Evolutionary conservation across 2,797 vertebrate species (phyloP).

Genomic region (Nannoperca australis): DNA sequence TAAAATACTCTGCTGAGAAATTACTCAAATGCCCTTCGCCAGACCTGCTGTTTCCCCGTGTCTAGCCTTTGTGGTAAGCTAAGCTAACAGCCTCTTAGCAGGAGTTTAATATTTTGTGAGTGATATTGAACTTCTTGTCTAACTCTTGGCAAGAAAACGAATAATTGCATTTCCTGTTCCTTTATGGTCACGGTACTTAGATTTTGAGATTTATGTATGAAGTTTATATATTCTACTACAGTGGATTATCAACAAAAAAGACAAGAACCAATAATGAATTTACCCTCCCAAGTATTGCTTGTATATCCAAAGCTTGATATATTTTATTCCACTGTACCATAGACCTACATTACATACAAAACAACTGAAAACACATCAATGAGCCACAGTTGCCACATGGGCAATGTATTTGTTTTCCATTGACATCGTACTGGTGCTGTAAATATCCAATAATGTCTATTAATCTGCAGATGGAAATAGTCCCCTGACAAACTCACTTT

Average conservation of each 20-base stretch:
- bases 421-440: not conserved
- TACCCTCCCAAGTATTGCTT: not conserved
- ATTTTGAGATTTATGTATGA: not conserved
- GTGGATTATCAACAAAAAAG: not conserved
- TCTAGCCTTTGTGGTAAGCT: constrained; percentile 6
- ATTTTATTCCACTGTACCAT: not conserved
- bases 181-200: not conserved
- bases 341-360: not conserved
- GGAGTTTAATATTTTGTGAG: not conserved
- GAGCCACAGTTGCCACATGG: not conserved
- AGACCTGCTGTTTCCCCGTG: not conserved
- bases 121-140: not conserved
- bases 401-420: not conserved
- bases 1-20: constrained; percentile 41
- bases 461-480: not conserved
- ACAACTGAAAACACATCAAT: not conserved
- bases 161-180: not conserved
- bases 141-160: not conserved
- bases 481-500: not conserved
- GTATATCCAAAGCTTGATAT: not conserved
- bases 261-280: not conserved
- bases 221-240: not conserved
- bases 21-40: constrained; percentile 32
- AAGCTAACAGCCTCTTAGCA: not conserved
- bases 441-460: not conserved